A percentile compares a stretch with the other conserved stretches of the same genome.
Conservation (phyloP, 2,797 vertebrate species). For the Oreonectes daqikongensis region DNA sequence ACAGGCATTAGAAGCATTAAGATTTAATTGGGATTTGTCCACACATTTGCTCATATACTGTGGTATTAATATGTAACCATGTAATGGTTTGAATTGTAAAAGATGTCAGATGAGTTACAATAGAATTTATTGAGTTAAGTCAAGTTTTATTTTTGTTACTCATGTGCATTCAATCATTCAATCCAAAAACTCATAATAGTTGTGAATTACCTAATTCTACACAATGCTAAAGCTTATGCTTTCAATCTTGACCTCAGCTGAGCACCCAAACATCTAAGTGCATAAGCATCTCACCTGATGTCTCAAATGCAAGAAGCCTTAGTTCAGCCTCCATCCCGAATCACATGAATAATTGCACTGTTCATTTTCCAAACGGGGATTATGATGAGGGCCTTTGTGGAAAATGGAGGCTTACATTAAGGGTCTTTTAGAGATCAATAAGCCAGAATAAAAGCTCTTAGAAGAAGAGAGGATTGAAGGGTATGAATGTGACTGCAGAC, state of each 20-base stretch:
- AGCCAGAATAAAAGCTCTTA: conserved; percentile 59
- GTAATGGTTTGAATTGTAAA: not conserved
- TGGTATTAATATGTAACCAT: not conserved
- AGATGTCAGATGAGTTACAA: not conserved
- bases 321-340: conserved; percentile 39
- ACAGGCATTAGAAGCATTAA: not conserved
- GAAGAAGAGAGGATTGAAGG: conserved; percentile 57
- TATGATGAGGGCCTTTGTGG: conserved; percentile 59
- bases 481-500: conserved; percentile 48
- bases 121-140: not conserved
- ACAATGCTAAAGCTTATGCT: not conserved
- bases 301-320: conserved; percentile 25
- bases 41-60: no score
- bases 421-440: conserved; percentile 60
- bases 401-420: conserved; percentile 60
- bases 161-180: not conserved
- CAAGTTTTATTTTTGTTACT: no score
- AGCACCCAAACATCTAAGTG: conserved; percentile 31
- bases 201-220: not conserved
- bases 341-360: conserved; percentile 58
- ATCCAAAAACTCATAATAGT: not conserved
- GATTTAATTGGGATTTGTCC: no score
- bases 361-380: conserved; percentile 62
- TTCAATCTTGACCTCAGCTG: not conserved
- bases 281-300: conserved; percentile 12